Conservation (phyloP, 2,797 vertebrate genomes). For the Crax fasciolata region DNA sequence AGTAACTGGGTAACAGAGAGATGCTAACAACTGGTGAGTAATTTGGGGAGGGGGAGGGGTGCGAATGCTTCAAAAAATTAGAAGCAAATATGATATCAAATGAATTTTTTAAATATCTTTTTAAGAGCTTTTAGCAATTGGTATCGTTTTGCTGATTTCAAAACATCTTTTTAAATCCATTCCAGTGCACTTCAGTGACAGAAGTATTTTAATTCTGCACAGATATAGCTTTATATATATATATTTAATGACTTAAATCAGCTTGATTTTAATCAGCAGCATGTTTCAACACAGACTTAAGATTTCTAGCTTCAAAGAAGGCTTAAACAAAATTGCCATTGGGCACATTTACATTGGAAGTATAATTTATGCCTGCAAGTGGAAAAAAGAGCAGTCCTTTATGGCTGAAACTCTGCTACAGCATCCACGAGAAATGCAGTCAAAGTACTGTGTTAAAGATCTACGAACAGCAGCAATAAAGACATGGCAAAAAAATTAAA, state of each 20-base stretch:
- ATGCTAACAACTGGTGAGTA: not conserved
- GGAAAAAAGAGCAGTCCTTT: constrained; percentile 69
- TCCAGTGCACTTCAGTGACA: constrained; percentile 30
- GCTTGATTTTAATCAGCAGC: constrained; percentile 60
- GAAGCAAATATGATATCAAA: not conserved
- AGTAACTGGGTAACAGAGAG: not conserved
- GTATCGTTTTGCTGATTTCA: not conserved
- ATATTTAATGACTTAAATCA: constrained; percentile 5
- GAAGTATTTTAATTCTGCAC: constrained; percentile 20
- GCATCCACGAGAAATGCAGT: constrained; percentile 35
- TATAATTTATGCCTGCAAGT: constrained; percentile 74
- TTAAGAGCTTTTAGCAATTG: not conserved
- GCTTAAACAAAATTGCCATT: constrained; percentile 51
- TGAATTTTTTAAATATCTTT: not conserved
- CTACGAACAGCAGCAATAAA: constrained; percentile 36
- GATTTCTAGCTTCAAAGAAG: constrained; percentile 69
- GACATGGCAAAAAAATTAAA: not conserved
- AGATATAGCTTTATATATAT: not conserved
- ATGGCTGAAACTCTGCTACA: constrained; percentile 73
- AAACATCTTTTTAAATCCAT: not conserved
- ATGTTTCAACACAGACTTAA: constrained; percentile 50
- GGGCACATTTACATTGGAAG: constrained; percentile 58
- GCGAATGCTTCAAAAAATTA: not conserved
- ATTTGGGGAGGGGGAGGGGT: not conserved
- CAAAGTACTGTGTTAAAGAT: constrained; percentile 60